Conservation (phyloP, 2,113 vertebrate genomes). For the Datnioides undecimradiatus region DNA sequence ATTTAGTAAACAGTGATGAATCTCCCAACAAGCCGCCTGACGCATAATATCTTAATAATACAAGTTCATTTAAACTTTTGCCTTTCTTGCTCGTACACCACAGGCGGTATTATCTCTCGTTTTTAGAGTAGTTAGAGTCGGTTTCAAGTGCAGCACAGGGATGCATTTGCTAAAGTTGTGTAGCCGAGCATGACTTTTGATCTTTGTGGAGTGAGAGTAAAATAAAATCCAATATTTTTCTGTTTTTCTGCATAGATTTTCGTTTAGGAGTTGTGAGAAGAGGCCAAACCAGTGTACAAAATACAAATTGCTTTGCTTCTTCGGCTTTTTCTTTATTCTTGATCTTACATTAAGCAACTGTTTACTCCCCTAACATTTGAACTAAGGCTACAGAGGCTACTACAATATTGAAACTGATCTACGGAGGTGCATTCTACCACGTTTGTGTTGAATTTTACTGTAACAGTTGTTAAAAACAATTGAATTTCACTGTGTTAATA, state of each 20-base stretch:
- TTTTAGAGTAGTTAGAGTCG: neutral
- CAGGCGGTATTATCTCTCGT: neutral
- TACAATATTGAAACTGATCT: too few relatives aligned
- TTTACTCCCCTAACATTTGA: too few relatives aligned
- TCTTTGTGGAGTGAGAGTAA: neutral
- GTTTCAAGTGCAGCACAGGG: neutral
- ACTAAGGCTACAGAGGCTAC: too few relatives aligned
- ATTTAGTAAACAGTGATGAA: constrained; percentile 9
- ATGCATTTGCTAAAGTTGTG: neutral
- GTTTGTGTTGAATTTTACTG: too few relatives aligned
- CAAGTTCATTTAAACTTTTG: neutral
- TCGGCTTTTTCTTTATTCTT: too few relatives aligned
- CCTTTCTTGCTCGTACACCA: neutral
- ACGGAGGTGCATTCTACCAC: too few relatives aligned
- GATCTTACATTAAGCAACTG: too few relatives aligned
- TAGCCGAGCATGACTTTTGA: neutral
- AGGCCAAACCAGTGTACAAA: neutral
- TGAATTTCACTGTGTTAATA: too few relatives aligned
- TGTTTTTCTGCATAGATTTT: neutral
- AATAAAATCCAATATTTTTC: neutral
- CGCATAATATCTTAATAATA: neutral
- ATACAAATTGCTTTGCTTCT: neutral
- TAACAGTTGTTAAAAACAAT: too few relatives aligned
- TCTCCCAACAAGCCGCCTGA: neutral
- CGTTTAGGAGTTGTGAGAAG: neutral